Base-by-base conservation (phyloP, 2,113 vertebrate genomes). In the Bubalus kerabau region DNA sequence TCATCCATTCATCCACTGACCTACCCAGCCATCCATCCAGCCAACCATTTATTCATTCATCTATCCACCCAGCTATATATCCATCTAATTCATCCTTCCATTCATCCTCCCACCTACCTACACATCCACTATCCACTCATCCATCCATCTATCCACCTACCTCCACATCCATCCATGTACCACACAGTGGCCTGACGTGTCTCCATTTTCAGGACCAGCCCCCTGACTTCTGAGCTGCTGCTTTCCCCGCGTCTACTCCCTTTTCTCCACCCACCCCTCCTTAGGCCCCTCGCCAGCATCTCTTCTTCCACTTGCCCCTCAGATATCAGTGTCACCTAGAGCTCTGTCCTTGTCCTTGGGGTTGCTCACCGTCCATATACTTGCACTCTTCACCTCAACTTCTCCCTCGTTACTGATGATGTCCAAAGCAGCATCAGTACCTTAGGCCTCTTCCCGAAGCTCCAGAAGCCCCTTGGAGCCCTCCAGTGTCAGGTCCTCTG, bases 1-100 rank as follows among this genome's bases (percentile, higher is more conserved):
- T 0, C 71, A 23, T 4, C 17, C 62, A 54, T 5, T 15, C 36
- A 32, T 6, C 28, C 54, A 62, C 14, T 26, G 2, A 43, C 12
- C 6, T 74, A 80, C 7, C 6, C n/a, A 59, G 3, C 19, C 6
- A 21, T 6, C 8, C 23, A 62, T 0, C 30, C 54, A n/a, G 9
- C 4, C 54, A 32, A 7, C 4, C 43, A 19, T 48, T 11, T 62
- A 26, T 62, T 2, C 60, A 87, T n/a, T n/a, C 50, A 24, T 23
- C 80, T 21, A 67, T 3, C 12, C 56, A 91, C 6, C 9, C 30
- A 81, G 28, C 10, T 9, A 26, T 8, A 19, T 30, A 59, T 6
- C 12, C 52, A 59, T 14, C 59, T 43, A 23, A 71, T 0, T 24
- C 64, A 54, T 43, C 87, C 7, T 32, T 36, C 24, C 12, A 60